phyloP scores from a whole-genome alignment of 2,888 invertebrate species.

The Cheilosia grossa region DNA sequence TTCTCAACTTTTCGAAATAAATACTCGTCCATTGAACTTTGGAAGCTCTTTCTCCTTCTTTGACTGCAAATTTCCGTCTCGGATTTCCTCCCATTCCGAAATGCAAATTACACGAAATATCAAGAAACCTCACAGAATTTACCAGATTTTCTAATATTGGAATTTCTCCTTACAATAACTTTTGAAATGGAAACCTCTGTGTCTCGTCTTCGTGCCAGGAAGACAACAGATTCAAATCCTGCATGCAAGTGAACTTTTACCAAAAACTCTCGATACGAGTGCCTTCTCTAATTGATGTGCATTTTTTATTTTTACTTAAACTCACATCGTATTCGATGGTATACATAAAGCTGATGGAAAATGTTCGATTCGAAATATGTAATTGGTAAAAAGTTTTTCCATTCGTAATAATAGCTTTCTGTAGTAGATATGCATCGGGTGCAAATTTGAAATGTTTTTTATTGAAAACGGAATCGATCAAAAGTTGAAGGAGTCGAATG shows the following conservation, averaged over 20 bases:
- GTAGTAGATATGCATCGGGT: too few relatives aligned
- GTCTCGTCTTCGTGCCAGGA: not conserved
- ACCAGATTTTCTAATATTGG: not conserved
- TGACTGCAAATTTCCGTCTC: not conserved
- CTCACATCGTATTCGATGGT: too few relatives aligned
- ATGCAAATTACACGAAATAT: slow-evolving; percentile 34
- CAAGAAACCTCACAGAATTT: not conserved
- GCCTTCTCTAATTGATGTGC: slow-evolving; percentile 40
- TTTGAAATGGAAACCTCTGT: slow-evolving; percentile 17
- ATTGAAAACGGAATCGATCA: too few relatives aligned
- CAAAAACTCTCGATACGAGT: slow-evolving; percentile 30
- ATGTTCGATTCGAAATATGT: too few relatives aligned
- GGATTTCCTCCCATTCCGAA: not conserved
- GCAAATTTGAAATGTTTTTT: too few relatives aligned
- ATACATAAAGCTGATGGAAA: too few relatives aligned
- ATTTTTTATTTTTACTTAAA: not conserved
- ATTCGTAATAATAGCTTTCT: too few relatives aligned
- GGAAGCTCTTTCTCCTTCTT: slow-evolving; percentile 5
- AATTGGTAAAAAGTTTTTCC: too few relatives aligned
- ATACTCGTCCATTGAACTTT: slow-evolving; percentile 1
- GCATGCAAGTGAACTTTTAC: slow-evolving; percentile 6
- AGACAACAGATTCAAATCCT: not conserved
- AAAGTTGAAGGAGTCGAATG: too few relatives aligned
- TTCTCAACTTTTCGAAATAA: slow-evolving; percentile 3
- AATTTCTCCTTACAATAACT: slow-evolving; percentile 7